Evolutionary conservation across 2,888 invertebrate species (phyloP).

Genomic region (Eristalis intricaria): DNA sequence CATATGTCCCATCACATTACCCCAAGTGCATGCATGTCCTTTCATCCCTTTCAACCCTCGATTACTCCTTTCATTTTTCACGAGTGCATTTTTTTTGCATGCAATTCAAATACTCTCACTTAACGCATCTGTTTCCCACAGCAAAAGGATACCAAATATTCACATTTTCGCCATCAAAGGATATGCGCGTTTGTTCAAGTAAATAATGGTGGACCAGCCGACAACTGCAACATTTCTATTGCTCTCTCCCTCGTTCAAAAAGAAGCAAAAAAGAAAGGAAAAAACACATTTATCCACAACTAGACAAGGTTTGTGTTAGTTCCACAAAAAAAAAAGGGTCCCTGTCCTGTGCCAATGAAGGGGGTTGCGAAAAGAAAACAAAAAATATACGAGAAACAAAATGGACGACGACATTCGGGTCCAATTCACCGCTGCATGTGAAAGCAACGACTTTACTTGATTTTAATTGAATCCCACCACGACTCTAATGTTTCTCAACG

Average conservation of each 20-base stretch:
- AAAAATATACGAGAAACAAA: background rate
- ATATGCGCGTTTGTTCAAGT: slow-evolving; percentile 55
- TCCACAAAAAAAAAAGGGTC: slow-evolving; percentile 55
- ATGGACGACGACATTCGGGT: background rate
- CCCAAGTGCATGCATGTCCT: slow-evolving; percentile 28
- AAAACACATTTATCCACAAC: background rate
- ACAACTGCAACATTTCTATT: slow-evolving; percentile 65
- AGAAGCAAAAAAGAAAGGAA: slow-evolving; percentile 29
- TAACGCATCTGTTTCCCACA: slow-evolving; percentile 63
- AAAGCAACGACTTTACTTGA: slow-evolving; percentile 43
- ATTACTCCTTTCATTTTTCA: slow-evolving; percentile 63
- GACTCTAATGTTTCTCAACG: slow-evolving; percentile 63
- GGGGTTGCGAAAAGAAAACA: slow-evolving; percentile 39
- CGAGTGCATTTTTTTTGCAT: slow-evolving; percentile 49
- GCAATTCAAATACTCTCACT: slow-evolving; percentile 61
- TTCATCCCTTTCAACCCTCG: slow-evolving; percentile 42
- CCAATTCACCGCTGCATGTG: slow-evolving; percentile 46
- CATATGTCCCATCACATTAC: slow-evolving; percentile 62
- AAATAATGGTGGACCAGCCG: slow-evolving; percentile 65
- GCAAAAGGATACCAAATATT: slow-evolving; percentile 46
- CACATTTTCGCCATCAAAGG: slow-evolving; percentile 44
- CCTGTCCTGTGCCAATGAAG: slow-evolving; percentile 24
- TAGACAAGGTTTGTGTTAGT: background rate
- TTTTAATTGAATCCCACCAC: slow-evolving; percentile 70
- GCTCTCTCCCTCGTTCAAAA: slow-evolving; percentile 21